A percentile compares a stretch with the other conserved stretches of the same genome.
These are phyloP conservation scores for Saccopteryx bilineata DNA, from an alignment of 2,113 vertebrate genomes.

Conservation along the genomic window DNA sequence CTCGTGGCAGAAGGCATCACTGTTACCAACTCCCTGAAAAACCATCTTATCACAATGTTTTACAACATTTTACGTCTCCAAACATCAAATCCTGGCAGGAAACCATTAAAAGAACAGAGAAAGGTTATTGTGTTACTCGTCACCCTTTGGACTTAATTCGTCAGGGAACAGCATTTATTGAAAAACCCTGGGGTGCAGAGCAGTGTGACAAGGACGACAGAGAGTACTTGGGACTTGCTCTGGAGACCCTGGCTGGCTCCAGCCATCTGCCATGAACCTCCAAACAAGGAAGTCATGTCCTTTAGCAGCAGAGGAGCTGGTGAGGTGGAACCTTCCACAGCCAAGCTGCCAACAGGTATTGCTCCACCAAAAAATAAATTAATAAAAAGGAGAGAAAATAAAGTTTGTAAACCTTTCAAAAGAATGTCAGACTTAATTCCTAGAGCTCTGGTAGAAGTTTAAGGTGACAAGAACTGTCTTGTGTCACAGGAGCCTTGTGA, in stretches of 20 bases:
- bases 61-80: not conserved
- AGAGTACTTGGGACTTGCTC: not conserved
- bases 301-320: not conserved
- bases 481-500: constrained; percentile 10
- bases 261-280: not conserved
- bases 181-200: not conserved
- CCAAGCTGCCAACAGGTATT: not conserved
- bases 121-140: not conserved
- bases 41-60: constrained; percentile 22
- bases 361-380: not conserved
- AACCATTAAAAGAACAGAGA: constrained; percentile 59
- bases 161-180: constrained; percentile 42
- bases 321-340: not conserved
- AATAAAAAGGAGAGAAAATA: not conserved
- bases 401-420: not conserved
- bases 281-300: not conserved
- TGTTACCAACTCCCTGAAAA: not conserved
- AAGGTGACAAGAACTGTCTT: constrained; percentile 58
- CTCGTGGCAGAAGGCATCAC: not conserved
- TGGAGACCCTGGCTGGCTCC: not conserved
- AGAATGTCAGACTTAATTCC: constrained; percentile 13
- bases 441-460: constrained; percentile 29
- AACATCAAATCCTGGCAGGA: constrained; percentile 66
- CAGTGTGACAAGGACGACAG: not conserved
- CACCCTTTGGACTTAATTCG: constrained; percentile 44